Conservation (phyloP, 2,888 invertebrate genomes). For the Geophilus truncorum region DNA sequence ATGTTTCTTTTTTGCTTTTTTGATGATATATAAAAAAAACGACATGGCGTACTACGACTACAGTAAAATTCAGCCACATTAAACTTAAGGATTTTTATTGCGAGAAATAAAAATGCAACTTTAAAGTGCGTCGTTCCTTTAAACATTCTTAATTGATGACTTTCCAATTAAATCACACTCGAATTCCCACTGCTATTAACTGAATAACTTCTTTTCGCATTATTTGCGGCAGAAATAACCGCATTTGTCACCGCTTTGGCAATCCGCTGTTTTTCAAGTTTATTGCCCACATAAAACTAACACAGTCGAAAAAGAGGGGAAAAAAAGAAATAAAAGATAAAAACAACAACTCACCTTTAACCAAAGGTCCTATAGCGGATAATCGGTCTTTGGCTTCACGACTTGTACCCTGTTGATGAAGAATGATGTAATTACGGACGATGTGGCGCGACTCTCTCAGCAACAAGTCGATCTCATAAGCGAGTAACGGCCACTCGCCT, state of each 20-base stretch:
- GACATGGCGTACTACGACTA: too few relatives aligned
- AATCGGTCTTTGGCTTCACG: constrained; percentile 34
- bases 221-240: background rate
- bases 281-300: background rate
- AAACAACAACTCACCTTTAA: constrained; percentile 36
- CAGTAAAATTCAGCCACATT: too few relatives aligned
- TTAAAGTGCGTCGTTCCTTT: too few relatives aligned
- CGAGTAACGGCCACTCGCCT: constrained; percentile 35
- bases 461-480: constrained; percentile 36
- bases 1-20: too few relatives aligned
- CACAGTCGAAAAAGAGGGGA: too few relatives aligned
- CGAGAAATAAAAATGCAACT: too few relatives aligned
- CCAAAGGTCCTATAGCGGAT: constrained; percentile 35
- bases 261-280: background rate
- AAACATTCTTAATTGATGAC: too few relatives aligned
- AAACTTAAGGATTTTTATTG: too few relatives aligned
- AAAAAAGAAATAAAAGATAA: background rate
- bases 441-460: constrained; percentile 36
- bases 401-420: constrained; percentile 33
- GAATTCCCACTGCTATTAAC: background rate
- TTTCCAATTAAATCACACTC: background rate
- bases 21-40: too few relatives aligned
- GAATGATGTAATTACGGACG: constrained; percentile 36
- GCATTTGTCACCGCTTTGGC: too few relatives aligned
- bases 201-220: background rate